Conservation (phyloP, 1,140 invertebrate genomes). For the Euwallacea similis region DNA sequence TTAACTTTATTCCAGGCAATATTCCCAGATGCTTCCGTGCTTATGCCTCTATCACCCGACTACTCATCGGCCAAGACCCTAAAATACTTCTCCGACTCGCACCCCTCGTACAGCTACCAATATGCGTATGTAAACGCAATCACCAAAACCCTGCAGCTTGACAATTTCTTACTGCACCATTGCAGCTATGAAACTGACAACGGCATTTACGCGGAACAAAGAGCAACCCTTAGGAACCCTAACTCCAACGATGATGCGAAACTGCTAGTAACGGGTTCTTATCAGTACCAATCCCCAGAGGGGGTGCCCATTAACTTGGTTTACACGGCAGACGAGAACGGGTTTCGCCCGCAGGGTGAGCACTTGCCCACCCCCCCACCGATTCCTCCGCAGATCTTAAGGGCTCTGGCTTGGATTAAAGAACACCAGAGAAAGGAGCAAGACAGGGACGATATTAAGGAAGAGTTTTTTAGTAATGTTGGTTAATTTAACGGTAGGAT, state of each 20-base stretch:
- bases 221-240: constrained; percentile 58
- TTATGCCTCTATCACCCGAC: no score
- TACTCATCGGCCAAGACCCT: no score
- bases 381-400: constrained; percentile 74
- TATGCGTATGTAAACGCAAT: background rate
- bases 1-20: no score
- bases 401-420: constrained; percentile 67
- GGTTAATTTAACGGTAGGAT: no score
- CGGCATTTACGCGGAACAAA: constrained; percentile 65
- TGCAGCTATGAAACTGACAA: constrained; percentile 71
- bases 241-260: constrained; percentile 45
- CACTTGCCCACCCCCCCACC: constrained; percentile 74
- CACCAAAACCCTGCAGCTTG: background rate
- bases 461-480: constrained; percentile 16
- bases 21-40: no score
- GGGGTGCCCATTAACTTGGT: constrained; percentile 72
- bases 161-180: background rate
- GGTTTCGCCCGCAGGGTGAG: constrained; percentile 70
- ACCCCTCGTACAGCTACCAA: background rate
- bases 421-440: constrained; percentile 23
- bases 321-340: constrained; percentile 77
- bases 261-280: constrained; percentile 69
- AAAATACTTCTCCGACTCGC: no score
- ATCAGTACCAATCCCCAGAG: constrained; percentile 78
- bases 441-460: constrained; percentile 1